phyloP scores from a whole-genome alignment of 2,113 vertebrate species.

The Pterophyllum scalare region DNA sequence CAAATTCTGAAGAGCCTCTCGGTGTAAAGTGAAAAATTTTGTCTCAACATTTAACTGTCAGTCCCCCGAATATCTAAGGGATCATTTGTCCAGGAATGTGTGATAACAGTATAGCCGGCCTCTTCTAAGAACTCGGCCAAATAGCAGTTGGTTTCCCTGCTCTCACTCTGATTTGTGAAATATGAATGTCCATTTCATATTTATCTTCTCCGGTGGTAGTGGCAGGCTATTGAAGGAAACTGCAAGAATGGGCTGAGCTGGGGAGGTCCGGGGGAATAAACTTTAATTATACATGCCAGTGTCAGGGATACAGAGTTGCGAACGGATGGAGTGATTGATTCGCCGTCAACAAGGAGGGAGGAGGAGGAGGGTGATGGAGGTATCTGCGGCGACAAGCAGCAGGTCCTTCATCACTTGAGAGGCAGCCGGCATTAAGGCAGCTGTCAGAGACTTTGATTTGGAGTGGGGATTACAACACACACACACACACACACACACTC shows the following conservation, averaged over 20 bases:
- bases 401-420: conserved; percentile 74
- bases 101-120: not conserved
- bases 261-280: conserved; percentile 73
- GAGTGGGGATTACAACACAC: conserved; percentile 72
- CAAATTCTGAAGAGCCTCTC: not conserved
- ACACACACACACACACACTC: conserved; percentile 30
- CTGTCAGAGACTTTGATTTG: conserved; percentile 81
- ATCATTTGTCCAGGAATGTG: not conserved
- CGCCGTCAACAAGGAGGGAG: conserved; percentile 28
- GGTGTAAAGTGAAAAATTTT: not conserved
- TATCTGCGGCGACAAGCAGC: conserved; percentile 50
- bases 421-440: conserved; percentile 76
- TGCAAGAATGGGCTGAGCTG: conserved; percentile 34
- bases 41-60: not conserved
- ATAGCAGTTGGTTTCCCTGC: not conserved
- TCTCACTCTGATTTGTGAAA: conserved; percentile 50
- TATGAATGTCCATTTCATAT: conserved; percentile 59
- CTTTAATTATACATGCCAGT: conserved; percentile 76
- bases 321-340: conserved; percentile 74
- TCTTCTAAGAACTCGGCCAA: not conserved
- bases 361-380: conserved; percentile 49
- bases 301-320: conserved; percentile 67
- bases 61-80: not conserved
- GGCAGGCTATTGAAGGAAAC: not conserved
- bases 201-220: conserved; percentile 35